phyloP scores from a whole-genome alignment of 2,888 invertebrate species.

The Synanthedon formicaeformis region DNA sequence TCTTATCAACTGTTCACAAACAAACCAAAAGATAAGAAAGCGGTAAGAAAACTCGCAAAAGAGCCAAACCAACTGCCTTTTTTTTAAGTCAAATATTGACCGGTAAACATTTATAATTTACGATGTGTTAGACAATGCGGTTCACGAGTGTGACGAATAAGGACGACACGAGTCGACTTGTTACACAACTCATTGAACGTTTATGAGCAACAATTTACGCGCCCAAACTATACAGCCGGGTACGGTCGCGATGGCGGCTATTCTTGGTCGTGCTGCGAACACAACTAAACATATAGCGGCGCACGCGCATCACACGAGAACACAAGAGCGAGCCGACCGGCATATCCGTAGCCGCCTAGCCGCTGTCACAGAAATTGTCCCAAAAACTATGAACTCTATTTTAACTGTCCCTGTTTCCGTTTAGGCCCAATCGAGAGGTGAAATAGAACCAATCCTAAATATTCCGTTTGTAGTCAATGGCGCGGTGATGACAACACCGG shows the following conservation, averaged over 20 bases:
- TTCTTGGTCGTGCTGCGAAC: slow-evolving; percentile 57
- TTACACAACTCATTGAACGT: slow-evolving; percentile 38
- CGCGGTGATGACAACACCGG: slow-evolving; percentile 55
- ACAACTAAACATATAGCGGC: slow-evolving; percentile 56
- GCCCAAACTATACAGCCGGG: slow-evolving; percentile 30
- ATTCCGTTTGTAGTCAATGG: slow-evolving; percentile 36
- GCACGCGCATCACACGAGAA: slow-evolving; percentile 51
- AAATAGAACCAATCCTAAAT: slow-evolving; percentile 41
- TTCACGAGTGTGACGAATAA: slow-evolving; percentile 22
- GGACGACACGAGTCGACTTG: slow-evolving; percentile 17
- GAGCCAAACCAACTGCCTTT: slow-evolving; percentile 15
- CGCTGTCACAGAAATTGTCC: slow-evolving; percentile 43
- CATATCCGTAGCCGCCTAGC: slow-evolving; percentile 25
- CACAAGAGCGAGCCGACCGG: slow-evolving; percentile 40
- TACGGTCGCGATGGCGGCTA: slow-evolving; percentile 49
- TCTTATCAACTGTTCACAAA: slow-evolving; percentile 37
- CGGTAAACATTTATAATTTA: slow-evolving; percentile 26
- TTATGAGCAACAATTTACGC: slow-evolving; percentile 29
- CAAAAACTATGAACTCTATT: slow-evolving; percentile 39
- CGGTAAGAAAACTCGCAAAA: slow-evolving; percentile 7
- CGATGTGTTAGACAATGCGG: slow-evolving; percentile 26
- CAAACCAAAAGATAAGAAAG: slow-evolving; percentile 25
- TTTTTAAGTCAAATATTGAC: slow-evolving; percentile 30
- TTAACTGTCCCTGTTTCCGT: slow-evolving; percentile 50
- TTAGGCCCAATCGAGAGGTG: slow-evolving; percentile 46